phyloP scores from a whole-genome alignment of 2,113 vertebrate genomes.

The Otocyon megalotis region DNA sequence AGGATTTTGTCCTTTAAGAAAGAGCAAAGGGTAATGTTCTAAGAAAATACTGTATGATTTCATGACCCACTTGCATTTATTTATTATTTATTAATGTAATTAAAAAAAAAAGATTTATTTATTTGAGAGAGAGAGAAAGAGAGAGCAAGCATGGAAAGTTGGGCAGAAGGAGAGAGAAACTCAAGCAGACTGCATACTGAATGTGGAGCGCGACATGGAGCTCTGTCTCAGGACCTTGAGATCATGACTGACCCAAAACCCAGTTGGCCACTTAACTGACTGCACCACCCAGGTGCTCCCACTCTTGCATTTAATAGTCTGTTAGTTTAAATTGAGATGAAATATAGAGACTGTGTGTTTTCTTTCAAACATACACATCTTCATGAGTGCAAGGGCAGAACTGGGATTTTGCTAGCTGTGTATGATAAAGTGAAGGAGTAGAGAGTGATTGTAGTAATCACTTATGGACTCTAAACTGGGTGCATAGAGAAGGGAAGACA shows the following conservation, averaged over 20 bases:
- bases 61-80: neutral
- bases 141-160: neutral
- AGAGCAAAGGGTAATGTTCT: neutral
- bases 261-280: neutral
- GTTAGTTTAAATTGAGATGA: neutral
- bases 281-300: neutral
- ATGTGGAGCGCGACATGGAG: neutral
- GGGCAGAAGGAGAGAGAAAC: neutral
- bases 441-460: neutral
- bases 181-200: neutral
- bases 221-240: neutral
- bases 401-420: neutral
- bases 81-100: neutral
- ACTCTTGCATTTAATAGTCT: neutral
- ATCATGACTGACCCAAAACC: neutral
- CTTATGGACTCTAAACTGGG: neutral
- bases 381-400: too few species aligned
- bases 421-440: neutral
- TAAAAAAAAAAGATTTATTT: neutral
- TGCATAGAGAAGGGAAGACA: neutral
- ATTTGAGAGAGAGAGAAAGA: neutral
- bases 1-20: neutral
- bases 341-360: neutral
- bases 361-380: neutral
- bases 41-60: neutral